Conservation (phyloP, 1,140 invertebrate genomes). For the Drosophila lowei region DNA sequence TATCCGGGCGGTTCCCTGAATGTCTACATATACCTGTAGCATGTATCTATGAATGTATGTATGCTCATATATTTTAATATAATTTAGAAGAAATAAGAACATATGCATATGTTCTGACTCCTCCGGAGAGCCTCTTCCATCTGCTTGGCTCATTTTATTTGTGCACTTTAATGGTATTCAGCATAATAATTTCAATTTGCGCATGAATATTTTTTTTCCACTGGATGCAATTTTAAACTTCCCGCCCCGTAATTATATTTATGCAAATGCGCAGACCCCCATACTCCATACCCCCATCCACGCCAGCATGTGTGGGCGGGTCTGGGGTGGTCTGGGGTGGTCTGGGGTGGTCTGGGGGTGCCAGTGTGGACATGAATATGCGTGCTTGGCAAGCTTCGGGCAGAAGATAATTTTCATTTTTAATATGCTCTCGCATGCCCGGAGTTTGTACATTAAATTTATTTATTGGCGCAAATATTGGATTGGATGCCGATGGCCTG, state of each 20-base stretch:
- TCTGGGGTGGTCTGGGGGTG: background rate
- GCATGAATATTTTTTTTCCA: constrained; percentile 47
- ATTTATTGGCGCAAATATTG: constrained; percentile 82
- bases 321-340: constrained; percentile 4
- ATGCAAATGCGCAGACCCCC: constrained; percentile 61
- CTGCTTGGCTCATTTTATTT: constrained; percentile 26
- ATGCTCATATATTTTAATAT: background rate
- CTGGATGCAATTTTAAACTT: constrained; percentile 74
- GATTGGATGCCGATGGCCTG: constrained; percentile 70
- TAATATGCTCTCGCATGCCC: constrained; percentile 79
- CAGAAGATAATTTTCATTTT: constrained; percentile 80
- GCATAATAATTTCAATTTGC: constrained; percentile 62
- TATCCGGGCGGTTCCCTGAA: too few species aligned
- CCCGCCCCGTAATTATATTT: constrained; percentile 75
- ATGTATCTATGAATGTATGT: too few species aligned
- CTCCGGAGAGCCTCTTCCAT: background rate
- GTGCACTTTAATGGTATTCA: constrained; percentile 21
- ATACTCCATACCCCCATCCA: constrained; percentile 4
- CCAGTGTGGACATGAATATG: constrained; percentile 45
- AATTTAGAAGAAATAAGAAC: too few species aligned
- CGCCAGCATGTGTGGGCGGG: constrained; percentile 31
- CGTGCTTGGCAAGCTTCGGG: constrained; percentile 57
- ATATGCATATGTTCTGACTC: too few species aligned
- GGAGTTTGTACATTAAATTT: constrained; percentile 80
- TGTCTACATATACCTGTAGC: too few species aligned